Evolutionary conservation across 2,113 vertebrate species (phyloP).

Genomic region (Bucco capensis): DNA sequence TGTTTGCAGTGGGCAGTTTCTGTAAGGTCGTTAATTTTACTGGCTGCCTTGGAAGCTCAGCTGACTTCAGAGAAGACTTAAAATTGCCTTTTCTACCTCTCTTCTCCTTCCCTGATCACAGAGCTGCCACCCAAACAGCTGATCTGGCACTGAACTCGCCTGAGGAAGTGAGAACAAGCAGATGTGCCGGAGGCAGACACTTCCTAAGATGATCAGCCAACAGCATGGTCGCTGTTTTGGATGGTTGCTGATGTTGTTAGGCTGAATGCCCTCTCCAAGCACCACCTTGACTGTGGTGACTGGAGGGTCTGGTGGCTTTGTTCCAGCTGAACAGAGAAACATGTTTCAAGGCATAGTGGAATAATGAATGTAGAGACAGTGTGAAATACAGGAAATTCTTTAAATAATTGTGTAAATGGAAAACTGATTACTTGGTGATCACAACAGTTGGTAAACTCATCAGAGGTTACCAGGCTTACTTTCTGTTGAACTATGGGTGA

Average conservation of each 20-base stretch:
- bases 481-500: neutral
- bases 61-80: neutral
- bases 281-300: neutral
- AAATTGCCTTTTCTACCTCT: constrained; percentile 5
- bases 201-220: neutral
- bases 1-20: constrained; percentile 46
- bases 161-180: constrained; percentile 53
- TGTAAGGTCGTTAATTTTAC: constrained; percentile 49
- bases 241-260: neutral
- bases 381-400: neutral
- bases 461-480: neutral
- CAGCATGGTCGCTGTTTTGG: neutral
- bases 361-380: neutral
- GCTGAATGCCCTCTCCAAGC: neutral
- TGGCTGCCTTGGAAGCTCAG: constrained; percentile 7
- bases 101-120: neutral
- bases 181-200: constrained; percentile 1
- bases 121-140: constrained; percentile 32
- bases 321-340: neutral
- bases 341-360: accelerated
- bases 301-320: neutral
- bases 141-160: neutral
- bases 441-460: neutral
- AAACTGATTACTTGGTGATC: neutral
- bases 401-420: neutral